These are phyloP conservation scores for Sus cebifrons DNA, from an alignment of 2,797 vertebrate genomes.

Conservation along the genomic window DNA sequence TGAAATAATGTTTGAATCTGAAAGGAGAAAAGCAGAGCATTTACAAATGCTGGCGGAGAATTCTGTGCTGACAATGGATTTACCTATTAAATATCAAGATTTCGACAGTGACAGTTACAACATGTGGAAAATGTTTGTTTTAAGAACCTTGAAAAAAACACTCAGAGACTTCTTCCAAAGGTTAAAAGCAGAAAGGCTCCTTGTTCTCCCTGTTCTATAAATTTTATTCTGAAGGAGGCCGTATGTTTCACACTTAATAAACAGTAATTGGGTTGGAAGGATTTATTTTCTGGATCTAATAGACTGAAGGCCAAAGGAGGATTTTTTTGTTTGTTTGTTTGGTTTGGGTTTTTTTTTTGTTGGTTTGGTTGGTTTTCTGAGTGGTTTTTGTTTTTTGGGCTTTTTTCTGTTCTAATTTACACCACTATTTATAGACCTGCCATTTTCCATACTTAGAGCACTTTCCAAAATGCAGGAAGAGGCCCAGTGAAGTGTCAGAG, in stretches of 20 bases:
- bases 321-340: background rate
- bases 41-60: background rate
- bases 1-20: background rate
- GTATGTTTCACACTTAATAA: conserved; percentile 68
- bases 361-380: background rate
- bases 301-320: background rate
- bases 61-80: background rate
- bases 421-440: conserved; percentile 44
- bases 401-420: conserved; percentile 63
- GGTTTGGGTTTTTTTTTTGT: background rate
- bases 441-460: conserved; percentile 33
- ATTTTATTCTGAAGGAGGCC: background rate
- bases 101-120: conserved; percentile 57
- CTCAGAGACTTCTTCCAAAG: conserved; percentile 56
- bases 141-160: background rate
- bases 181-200: conserved; percentile 58
- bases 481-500: background rate
- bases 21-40: background rate
- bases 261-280: conserved; percentile 52
- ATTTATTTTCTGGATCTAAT: conserved; percentile 75
- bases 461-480: conserved; percentile 46
- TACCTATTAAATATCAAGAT: conserved; percentile 61
- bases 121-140: conserved; percentile 64
- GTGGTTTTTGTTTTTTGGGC: background rate
- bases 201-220: conserved; percentile 63